A percentile compares a stretch with the other conserved stretches of the same genome.
Evolutionary conservation across 64 coral and sea anemone species (phyloP).

Genomic region (Acropora tenuis): DNA sequence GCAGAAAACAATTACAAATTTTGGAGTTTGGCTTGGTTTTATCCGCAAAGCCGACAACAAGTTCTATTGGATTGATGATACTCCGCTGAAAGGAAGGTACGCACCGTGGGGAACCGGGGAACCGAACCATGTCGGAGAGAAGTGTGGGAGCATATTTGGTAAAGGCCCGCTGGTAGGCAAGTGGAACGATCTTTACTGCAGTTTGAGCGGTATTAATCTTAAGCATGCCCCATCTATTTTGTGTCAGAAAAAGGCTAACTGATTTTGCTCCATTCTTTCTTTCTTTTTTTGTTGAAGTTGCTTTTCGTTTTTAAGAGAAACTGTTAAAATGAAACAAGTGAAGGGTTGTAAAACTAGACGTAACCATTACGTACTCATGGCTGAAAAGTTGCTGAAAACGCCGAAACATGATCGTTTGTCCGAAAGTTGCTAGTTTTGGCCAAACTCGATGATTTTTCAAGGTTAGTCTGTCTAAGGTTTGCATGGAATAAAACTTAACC

Average conservation of each 20-base stretch:
- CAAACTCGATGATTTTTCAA: too few relatives aligned
- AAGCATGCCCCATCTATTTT: background rate
- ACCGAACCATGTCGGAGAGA: background rate
- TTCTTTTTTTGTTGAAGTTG: too few relatives aligned
- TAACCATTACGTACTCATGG: too few relatives aligned
- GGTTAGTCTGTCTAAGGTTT: too few relatives aligned
- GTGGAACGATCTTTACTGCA: background rate
- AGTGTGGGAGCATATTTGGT: background rate
- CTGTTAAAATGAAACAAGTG: too few relatives aligned
- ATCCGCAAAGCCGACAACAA: background rate
- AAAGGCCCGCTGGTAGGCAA: background rate
- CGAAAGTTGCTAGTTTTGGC: background rate
- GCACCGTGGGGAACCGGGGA: background rate
- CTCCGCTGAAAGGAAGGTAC: background rate
- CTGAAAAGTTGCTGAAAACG: too few relatives aligned
- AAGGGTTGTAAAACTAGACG: too few relatives aligned
- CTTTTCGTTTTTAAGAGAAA: too few relatives aligned
- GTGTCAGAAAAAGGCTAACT: background rate
- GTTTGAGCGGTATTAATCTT: background rate
- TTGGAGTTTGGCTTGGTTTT: slow-evolving; percentile 25
- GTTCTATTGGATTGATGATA: slow-evolving; percentile 25
- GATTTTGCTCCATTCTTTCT: too few relatives aligned
- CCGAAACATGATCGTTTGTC: too few relatives aligned
- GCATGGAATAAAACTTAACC: too few relatives aligned
- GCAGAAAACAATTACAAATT: background rate